phyloP scores from a whole-genome alignment of 2,888 invertebrate genomes.

The Protonemura montana region DNA sequence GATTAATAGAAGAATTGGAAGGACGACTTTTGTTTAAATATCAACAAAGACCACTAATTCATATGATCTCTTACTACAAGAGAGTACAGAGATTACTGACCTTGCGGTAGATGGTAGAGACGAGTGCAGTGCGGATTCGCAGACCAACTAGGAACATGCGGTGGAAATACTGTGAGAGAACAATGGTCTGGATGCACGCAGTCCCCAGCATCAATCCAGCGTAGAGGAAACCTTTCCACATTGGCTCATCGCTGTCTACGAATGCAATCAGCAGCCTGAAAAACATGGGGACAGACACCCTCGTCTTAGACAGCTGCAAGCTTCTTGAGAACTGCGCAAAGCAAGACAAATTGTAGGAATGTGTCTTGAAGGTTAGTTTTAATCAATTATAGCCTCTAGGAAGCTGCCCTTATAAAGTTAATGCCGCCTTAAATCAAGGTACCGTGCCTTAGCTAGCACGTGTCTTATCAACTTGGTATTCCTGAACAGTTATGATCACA shows the following conservation, averaged over 20 bases:
- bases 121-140: constrained; percentile 85
- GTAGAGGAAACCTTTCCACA: constrained; percentile 90
- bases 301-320: neutral
- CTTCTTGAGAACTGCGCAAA: too few species aligned
- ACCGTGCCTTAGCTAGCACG: too few species aligned
- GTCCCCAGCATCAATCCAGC: constrained; percentile 76
- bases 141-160: constrained; percentile 90
- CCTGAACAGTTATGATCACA: too few species aligned
- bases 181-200: constrained; percentile 81
- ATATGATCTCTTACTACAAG: constrained; percentile 39
- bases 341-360: too few species aligned
- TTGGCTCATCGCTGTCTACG: constrained; percentile 67
- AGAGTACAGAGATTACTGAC: constrained; percentile 58
- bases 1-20: too few species aligned
- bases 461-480: too few species aligned
- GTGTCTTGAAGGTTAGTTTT: too few species aligned
- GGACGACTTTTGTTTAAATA: neutral
- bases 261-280: constrained; percentile 76
- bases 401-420: too few species aligned
- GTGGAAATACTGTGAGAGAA: constrained; percentile 91
- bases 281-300: constrained; percentile 47
- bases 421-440: too few species aligned
- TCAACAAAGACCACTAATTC: neutral
- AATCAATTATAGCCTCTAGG: too few species aligned
- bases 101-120: constrained; percentile 90